Conservation (phyloP, 2,113 vertebrate species). For the pig (Sus scrofa) region T2T-Sscrofa CM000818.6:43503501-43504000, state of each 20-base stretch:
- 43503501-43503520: slow-evolving; percentile 36
- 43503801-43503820: not conserved
- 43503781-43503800: not conserved
- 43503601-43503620: not conserved
- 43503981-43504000: not conserved
- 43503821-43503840: slow-evolving; percentile 12
- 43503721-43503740: not conserved
- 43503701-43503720: not conserved
- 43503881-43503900: not conserved
- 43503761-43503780: not conserved
- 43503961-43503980: not conserved
- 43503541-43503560: slow-evolving; percentile 12
- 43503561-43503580: not conserved
- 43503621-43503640: not conserved
- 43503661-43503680: not conserved
- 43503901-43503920: not conserved
- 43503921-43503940: not conserved
- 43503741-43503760: not conserved
- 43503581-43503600: not conserved
- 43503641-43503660: slow-evolving; percentile 44
- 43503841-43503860: slow-evolving; percentile 57
- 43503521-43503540: not conserved
- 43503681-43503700: not conserved
- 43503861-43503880: slow-evolving; percentile 22
- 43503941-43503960: not conserved